These are phyloP conservation scores for Philopotamus ludificatus DNA, from an alignment of 1,140 invertebrate genomes.

Conservation along the genomic window DNA sequence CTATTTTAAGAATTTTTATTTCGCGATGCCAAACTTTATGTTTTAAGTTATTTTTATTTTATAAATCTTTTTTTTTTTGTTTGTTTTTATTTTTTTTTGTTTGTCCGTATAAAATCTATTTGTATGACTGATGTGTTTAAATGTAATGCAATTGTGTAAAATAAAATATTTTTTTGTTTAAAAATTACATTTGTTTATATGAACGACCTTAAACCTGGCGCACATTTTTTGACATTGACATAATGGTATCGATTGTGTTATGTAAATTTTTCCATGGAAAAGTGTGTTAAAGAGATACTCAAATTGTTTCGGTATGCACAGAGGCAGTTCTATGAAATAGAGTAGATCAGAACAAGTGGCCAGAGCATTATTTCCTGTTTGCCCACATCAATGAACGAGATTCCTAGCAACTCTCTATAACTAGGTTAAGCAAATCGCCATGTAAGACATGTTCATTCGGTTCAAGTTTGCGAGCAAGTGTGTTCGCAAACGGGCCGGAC, in stretches of 20 bases:
- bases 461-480: slow-evolving; percentile 16
- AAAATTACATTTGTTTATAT: no score
- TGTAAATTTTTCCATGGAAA: slow-evolving; percentile 13
- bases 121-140: not conserved
- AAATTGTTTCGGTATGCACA: not conserved
- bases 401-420: slow-evolving; percentile 6
- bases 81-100: no score
- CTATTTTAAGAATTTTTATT: slow-evolving; percentile 32
- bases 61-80: slow-evolving; percentile 25
- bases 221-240: no score
- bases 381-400: slow-evolving; percentile 23
- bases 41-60: slow-evolving; percentile 30
- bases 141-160: not conserved
- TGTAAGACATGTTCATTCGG: slow-evolving; percentile 11
- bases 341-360: slow-evolving; percentile 28
- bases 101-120: no score
- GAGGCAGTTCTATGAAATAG: slow-evolving; percentile 9
- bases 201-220: no score
- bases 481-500: not conserved
- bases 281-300: slow-evolving; percentile 15
- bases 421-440: slow-evolving; percentile 14
- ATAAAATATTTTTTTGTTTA: no score
- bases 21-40: slow-evolving; percentile 40
- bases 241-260: not conserved
- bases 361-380: slow-evolving; percentile 25